These are phyloP conservation scores for Sinotaia quadrata DNA, from an alignment of 2,888 invertebrate genomes.

Conservation along the genomic window DNA sequence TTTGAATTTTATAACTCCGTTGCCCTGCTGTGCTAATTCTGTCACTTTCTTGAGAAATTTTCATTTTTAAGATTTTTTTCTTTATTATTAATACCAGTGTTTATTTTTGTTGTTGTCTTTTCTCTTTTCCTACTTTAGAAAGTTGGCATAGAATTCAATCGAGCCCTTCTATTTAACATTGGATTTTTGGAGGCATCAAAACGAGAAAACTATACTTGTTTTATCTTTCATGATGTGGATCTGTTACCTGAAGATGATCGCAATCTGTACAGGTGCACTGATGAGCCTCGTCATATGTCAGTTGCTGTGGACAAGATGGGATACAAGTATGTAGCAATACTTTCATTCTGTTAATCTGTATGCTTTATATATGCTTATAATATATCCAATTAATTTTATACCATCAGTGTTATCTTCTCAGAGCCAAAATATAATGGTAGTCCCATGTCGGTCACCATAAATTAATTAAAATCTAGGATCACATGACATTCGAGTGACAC, in stretches of 20 bases:
- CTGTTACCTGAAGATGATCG: constrained; percentile 92
- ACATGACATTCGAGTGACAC: too few species aligned
- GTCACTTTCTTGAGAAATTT: background rate
- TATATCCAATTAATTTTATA: background rate
- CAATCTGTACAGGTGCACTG: constrained; percentile 91
- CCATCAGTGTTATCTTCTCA: background rate
- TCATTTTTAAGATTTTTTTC: background rate
- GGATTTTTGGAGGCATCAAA: constrained; percentile 92
- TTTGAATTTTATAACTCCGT: too few species aligned
- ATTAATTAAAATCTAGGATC: too few species aligned
- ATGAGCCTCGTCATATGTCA: constrained; percentile 93
- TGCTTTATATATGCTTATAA: too few species aligned
- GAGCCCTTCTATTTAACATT: constrained; percentile 96
- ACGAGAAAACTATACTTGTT: constrained; percentile 83
- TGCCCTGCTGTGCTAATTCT: too few species aligned
- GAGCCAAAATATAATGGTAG: too few species aligned
- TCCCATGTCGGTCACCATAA: too few species aligned
- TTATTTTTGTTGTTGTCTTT: background rate
- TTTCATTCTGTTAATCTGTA: too few species aligned
- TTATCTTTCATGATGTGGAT: constrained; percentile 97
- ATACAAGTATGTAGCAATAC: constrained; percentile 68
- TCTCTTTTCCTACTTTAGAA: constrained; percentile 39
- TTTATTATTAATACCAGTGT: background rate
- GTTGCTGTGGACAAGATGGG: constrained; percentile 87
- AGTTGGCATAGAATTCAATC: constrained; percentile 79